phyloP scores from a whole-genome alignment of 2,888 invertebrate species.

The Sphaeridia pumilis region DNA sequence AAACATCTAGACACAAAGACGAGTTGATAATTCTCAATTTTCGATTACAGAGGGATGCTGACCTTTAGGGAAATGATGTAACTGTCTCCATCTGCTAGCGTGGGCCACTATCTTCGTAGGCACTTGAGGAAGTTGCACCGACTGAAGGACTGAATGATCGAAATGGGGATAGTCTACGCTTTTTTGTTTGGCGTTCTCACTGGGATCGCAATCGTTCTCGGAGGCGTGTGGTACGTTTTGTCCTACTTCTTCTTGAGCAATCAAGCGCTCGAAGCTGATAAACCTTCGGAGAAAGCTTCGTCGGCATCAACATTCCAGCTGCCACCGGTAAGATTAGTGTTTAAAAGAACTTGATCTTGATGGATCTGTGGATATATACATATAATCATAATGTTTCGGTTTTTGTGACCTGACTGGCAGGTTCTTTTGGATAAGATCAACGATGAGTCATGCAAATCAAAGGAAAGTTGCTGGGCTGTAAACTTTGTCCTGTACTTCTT shows the following conservation, averaged over 20 bases:
- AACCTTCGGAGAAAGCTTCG: neutral
- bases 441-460: conserved; percentile 35
- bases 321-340: conserved; percentile 32
- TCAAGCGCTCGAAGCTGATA: conserved; percentile 15
- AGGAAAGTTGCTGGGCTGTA: conserved; percentile 50
- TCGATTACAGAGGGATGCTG: no score
- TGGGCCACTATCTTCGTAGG: no score
- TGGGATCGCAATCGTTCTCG: conserved; percentile 27
- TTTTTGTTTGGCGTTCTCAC: conserved; percentile 31
- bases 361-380: no score
- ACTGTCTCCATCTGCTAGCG: no score
- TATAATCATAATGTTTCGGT: no score
- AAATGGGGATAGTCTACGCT: neutral
- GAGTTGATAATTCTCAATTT: no score
- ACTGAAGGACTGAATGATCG: no score
- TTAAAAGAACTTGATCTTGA: no score
- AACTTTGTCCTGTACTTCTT: conserved; percentile 83
- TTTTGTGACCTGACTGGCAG: no score
- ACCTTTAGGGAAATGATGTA: no score
- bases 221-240: conserved; percentile 30
- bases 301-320: conserved; percentile 32
- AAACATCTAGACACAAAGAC: no score
- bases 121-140: no score
- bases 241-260: conserved; percentile 32
- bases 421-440: conserved; percentile 35